Base-by-base conservation (phyloP, 2,113 vertebrate genomes). In the Myanophis thanlyinensis region DNA sequence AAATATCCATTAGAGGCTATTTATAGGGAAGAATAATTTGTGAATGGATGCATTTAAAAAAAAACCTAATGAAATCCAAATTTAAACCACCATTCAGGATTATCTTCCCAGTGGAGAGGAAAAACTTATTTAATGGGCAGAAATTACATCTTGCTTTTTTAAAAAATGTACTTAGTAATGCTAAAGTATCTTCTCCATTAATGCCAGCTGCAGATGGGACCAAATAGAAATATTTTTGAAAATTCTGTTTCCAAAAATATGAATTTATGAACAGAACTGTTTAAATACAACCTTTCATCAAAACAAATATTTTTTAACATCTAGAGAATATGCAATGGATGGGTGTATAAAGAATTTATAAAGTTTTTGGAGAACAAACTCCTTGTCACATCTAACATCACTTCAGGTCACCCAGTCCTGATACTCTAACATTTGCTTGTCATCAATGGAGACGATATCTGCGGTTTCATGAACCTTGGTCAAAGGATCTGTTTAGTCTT, bases 1-100 rank as follows among this genome's bases (percentile, higher is more conserved):
- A 91, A 18, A 35, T n/a, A 48, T 40, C 88, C 46, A 87, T 93
- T 89, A 94, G 48, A 67, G 25, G 91, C 90, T 49, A 93, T 91
- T 40, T 6, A 47, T 35, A 93, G 49, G 23, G 11, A 27, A 90
- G 51, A 54, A 22, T 94, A 94, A 62, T 90, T 91, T 91, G 4
- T 35, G 0, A 4, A 90, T 59, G 80, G 89, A 88, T 62, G 2
- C 6, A 9, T 91, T 91, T 92, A 48, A 13, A 73, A 85, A 85
- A 49, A 85, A 53, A 13, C 0, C 88, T 47, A 89, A 92, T 51
- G 7, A 44, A 91, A 25, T 88, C 90, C 20, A 91, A 59, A 95
- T 52, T 49, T 89, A 67, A 12, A 86, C 35, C 0, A 9, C 20
- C 59, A 8, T 47, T 6, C 40, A 40, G 30, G 49, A 12, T 10